A percentile compares a stretch with the other conserved stretches of the same genome.
Conservation (phyloP, 2,797 vertebrate species). For the Pseudochirops corinnae region DNA sequence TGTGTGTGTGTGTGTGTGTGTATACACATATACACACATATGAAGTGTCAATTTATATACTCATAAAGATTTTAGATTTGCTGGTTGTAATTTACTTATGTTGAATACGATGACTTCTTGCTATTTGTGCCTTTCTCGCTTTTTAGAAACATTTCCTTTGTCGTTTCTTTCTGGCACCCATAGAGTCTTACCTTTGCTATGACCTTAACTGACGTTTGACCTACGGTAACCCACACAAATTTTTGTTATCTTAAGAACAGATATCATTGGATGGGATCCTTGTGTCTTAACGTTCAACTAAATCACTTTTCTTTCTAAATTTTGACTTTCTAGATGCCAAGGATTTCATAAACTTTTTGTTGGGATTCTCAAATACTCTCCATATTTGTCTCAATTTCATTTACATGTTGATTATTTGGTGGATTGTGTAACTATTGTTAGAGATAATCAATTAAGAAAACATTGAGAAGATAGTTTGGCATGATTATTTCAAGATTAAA, state of each 20-base stretch:
- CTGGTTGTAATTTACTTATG: constrained; percentile 16
- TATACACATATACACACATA: not conserved
- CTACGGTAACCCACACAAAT: constrained; percentile 2
- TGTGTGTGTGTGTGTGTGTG: not conserved
- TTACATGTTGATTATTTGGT: constrained; percentile 29
- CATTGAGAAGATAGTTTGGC: constrained; percentile 38
- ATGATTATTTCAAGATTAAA: constrained; percentile 10
- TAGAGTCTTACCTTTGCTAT: not conserved
- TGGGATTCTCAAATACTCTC: constrained; percentile 10
- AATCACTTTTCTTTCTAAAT: not conserved
- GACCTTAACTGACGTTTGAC: not conserved
- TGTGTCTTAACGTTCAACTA: not conserved
- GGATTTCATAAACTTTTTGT: constrained; percentile 4
- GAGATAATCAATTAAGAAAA: constrained; percentile 49
- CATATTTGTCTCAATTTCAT: constrained; percentile 30
- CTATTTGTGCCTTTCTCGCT: constrained; percentile 22
- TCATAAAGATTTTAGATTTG: constrained; percentile 33
- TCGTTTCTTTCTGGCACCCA: not conserved
- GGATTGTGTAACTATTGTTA: constrained; percentile 40
- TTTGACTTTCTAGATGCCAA: not conserved
- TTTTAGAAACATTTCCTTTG: constrained; percentile 11
- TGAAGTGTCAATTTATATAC: not conserved
- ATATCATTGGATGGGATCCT: constrained; percentile 28
- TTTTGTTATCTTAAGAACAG: constrained; percentile 46
- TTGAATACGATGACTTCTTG: not conserved